phyloP scores from a whole-genome alignment of 2,888 invertebrate species.

The Spodoptera littoralis region DNA sequence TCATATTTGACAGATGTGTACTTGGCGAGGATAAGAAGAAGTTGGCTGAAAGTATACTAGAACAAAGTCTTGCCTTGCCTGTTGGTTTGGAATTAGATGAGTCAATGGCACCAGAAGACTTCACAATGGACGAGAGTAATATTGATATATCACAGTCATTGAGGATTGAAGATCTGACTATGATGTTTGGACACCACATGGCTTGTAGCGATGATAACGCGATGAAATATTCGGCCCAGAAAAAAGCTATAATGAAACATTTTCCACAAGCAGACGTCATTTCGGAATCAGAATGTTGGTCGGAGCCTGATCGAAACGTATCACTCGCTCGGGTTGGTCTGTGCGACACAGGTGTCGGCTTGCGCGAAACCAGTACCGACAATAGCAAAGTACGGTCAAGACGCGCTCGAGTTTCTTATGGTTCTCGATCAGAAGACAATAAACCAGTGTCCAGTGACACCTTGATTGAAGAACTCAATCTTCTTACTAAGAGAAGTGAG shows the following conservation, averaged over 20 bases:
- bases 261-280: constrained; percentile 77
- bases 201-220: constrained; percentile 71
- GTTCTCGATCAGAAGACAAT: constrained; percentile 80
- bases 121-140: constrained; percentile 83
- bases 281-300: constrained; percentile 95
- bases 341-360: constrained; percentile 73
- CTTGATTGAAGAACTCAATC: constrained; percentile 88
- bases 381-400: constrained; percentile 77
- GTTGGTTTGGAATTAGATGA: constrained; percentile 84
- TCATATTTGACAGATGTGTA: constrained; percentile 75
- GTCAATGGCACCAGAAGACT: constrained; percentile 82
- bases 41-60: constrained; percentile 83
- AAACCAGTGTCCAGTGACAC: constrained; percentile 85
- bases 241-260: constrained; percentile 63
- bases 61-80: constrained; percentile 85
- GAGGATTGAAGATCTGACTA: constrained; percentile 82
- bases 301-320: constrained; percentile 95
- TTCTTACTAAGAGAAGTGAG: constrained; percentile 71
- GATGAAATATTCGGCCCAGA: constrained; percentile 58
- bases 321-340: constrained; percentile 94
- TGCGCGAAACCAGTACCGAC: constrained; percentile 72
- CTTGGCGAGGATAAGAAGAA: constrained; percentile 85
- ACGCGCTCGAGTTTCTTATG: constrained; percentile 80
- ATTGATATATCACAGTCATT: constrained; percentile 82
- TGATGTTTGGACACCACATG: constrained; percentile 85